Evolutionary conservation across 2,888 invertebrate species (phyloP).

Genomic region (Diarsia mendica): DNA sequence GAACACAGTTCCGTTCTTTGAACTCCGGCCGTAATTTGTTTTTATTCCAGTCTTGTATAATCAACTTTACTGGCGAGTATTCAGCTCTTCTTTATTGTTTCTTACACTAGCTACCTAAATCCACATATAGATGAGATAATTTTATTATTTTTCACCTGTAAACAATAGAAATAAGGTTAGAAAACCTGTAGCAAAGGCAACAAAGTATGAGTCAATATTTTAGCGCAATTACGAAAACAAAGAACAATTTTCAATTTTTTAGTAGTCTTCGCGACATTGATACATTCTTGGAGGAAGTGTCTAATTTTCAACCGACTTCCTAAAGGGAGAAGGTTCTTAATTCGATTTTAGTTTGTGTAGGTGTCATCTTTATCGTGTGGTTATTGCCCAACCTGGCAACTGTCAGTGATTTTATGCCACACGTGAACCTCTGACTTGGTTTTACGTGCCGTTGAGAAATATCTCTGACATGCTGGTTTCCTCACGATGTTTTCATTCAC

Average conservation of each 20-base stretch:
- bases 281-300: background rate
- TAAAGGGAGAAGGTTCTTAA: too few relatives aligned
- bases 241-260: too few relatives aligned
- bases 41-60: conserved; percentile 2
- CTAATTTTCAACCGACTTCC: too few relatives aligned
- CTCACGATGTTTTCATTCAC: too few relatives aligned
- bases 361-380: too few relatives aligned
- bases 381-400: too few relatives aligned
- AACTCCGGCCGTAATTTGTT: background rate
- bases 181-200: background rate
- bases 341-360: too few relatives aligned
- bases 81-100: conserved; percentile 3
- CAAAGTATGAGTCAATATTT: background rate
- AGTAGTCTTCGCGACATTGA: background rate
- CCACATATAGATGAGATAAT: conserved; percentile 27
- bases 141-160: conserved; percentile 27
- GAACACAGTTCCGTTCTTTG: background rate
- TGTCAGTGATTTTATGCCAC: too few relatives aligned
- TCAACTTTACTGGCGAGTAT: conserved; percentile 8
- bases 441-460: too few relatives aligned
- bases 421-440: too few relatives aligned
- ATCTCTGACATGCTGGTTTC: too few relatives aligned
- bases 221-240: background rate
- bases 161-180: conserved; percentile 8
- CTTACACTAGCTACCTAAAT: conserved; percentile 26